These are phyloP conservation scores for Mormyrus hasselquistii DNA, from an alignment of 2,797 vertebrate species.

Conservation along the genomic window DNA sequence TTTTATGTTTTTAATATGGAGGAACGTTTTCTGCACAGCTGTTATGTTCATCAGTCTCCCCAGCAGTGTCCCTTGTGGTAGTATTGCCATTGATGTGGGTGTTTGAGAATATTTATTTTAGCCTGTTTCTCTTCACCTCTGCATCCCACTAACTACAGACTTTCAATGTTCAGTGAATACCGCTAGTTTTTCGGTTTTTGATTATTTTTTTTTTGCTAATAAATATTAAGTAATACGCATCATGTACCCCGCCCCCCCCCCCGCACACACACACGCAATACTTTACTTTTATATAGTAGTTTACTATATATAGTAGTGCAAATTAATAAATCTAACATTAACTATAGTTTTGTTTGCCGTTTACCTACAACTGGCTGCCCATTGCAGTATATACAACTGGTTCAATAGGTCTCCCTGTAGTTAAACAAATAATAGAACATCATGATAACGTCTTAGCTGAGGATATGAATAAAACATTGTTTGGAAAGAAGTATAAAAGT, in stretches of 20 bases:
- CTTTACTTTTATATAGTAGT: too few relatives aligned
- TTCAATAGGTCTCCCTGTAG: background rate
- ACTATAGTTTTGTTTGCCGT: background rate
- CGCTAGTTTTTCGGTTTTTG: background rate
- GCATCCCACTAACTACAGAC: background rate
- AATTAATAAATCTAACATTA: background rate
- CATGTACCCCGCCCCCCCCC: background rate
- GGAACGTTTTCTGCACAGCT: background rate
- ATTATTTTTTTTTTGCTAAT: background rate
- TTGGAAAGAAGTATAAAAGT: background rate
- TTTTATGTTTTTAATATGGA: background rate
- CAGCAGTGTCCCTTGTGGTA: background rate
- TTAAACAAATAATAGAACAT: background rate
- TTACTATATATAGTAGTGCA: background rate
- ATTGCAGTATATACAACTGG: background rate
- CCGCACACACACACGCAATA: too few relatives aligned
- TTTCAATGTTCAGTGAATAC: background rate
- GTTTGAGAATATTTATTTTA: background rate
- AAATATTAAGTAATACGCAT: background rate
- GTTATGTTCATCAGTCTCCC: background rate
- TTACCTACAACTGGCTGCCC: background rate
- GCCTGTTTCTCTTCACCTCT: background rate
- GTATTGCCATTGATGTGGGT: background rate
- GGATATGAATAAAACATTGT: background rate
- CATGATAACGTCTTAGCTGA: background rate